Evolutionary conservation across 2,113 vertebrate genomes (phyloP).

Genomic region (Scalopus aquaticus): DNA sequence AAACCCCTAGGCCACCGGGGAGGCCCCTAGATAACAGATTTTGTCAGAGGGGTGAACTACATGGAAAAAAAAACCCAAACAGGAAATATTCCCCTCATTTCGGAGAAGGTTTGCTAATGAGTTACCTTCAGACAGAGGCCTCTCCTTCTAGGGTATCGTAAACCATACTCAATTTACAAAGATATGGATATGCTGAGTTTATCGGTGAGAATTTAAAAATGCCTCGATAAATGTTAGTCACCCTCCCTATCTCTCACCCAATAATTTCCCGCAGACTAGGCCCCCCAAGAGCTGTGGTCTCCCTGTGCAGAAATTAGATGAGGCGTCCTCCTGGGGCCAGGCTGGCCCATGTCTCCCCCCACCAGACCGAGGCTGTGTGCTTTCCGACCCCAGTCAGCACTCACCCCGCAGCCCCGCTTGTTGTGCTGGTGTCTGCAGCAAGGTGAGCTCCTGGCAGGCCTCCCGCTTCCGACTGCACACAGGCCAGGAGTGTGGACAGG

Average conservation of each 20-base stretch:
- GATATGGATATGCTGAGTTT: neutral
- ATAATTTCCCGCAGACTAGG: neutral
- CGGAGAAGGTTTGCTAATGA: neutral
- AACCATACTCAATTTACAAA: neutral
- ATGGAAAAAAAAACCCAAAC: neutral
- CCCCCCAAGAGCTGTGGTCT: neutral
- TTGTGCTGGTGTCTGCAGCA: too few relatives aligned
- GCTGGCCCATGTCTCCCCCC: neutral
- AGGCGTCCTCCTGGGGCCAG: neutral
- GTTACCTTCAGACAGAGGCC: neutral
- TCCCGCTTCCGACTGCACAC: too few relatives aligned
- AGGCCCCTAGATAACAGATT: neutral
- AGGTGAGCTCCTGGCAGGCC: too few relatives aligned
- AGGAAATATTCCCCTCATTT: neutral
- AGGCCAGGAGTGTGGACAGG: neutral
- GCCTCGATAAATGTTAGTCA: neutral
- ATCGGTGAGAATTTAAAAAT: neutral
- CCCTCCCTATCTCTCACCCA: too few relatives aligned
- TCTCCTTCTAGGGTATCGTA: neutral
- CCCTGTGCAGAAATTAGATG: neutral
- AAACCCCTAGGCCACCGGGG: too few relatives aligned
- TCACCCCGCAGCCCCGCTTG: too few relatives aligned
- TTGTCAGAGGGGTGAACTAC: neutral
- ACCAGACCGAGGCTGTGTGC: neutral
- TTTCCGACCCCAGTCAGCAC: too few relatives aligned